Evolutionary conservation across 2,113 vertebrate species (phyloP).

Genomic region (Nerophis lumbriciformis): DNA sequence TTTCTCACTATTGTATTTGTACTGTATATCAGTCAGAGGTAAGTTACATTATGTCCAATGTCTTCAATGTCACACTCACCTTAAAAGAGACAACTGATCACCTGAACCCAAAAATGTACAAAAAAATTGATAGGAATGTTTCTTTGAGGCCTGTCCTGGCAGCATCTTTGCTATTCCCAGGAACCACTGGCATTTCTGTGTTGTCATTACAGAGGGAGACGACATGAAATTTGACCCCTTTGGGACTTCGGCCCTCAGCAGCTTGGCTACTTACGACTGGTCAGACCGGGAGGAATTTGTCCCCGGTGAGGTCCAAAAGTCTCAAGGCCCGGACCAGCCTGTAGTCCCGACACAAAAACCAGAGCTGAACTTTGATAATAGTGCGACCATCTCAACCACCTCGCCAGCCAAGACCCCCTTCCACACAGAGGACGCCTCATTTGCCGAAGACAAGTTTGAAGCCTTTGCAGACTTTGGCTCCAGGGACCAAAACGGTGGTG

Average conservation of each 20-base stretch:
- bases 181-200: slow-evolving; percentile 60
- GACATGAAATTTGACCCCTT: slow-evolving; percentile 88
- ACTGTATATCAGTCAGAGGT: background rate
- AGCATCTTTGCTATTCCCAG: slow-evolving; percentile 39
- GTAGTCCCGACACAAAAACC: slow-evolving; percentile 74
- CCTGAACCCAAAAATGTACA: slow-evolving; percentile 5
- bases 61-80: background rate
- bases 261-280: slow-evolving; percentile 83
- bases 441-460: slow-evolving; percentile 69
- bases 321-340: slow-evolving; percentile 61
- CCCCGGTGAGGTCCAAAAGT: slow-evolving; percentile 69
- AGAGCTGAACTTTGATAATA: slow-evolving; percentile 83
- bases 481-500: slow-evolving; percentile 17
- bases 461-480: slow-evolving; percentile 74
- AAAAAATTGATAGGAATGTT: slow-evolving; percentile 7
- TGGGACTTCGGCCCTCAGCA: slow-evolving; percentile 78
- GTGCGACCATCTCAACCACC: slow-evolving; percentile 79
- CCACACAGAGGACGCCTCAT: slow-evolving; percentile 65
- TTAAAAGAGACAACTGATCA: background rate
- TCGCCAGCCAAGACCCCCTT: slow-evolving; percentile 78
- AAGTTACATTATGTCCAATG: background rate
- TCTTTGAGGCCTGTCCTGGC: slow-evolving; percentile 10
- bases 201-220: slow-evolving; percentile 87
- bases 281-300: slow-evolving; percentile 80
- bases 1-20: too few relatives aligned